phyloP scores from a whole-genome alignment of 2,888 invertebrate species.

The Dynastes hyllus region DNA sequence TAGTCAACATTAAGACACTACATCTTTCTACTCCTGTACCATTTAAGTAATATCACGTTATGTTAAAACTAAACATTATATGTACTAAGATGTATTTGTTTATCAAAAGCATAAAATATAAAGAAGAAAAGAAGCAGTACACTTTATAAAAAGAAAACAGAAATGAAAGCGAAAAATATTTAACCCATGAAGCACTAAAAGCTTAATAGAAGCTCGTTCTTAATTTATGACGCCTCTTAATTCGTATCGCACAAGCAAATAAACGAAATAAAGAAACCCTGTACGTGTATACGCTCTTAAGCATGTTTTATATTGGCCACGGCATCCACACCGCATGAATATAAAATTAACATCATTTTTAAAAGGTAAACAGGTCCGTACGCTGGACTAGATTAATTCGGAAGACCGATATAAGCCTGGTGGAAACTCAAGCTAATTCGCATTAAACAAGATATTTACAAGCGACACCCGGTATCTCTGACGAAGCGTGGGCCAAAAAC shows the following conservation, averaged over 20 bases:
- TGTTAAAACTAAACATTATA: no score
- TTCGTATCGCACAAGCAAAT: slow-evolving; percentile 32
- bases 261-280: slow-evolving; percentile 29
- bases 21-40: no score
- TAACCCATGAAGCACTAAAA: not conserved
- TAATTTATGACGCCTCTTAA: slow-evolving; percentile 2
- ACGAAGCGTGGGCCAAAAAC: slow-evolving; percentile 64
- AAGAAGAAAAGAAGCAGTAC: no score
- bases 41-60: no score
- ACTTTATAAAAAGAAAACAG: not conserved
- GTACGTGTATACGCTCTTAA: slow-evolving; percentile 7
- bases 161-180: not conserved
- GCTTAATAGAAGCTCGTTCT: not conserved
- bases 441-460: slow-evolving; percentile 64
- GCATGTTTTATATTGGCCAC: slow-evolving; percentile 23
- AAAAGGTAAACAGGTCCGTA: slow-evolving; percentile 38
- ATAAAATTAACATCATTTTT: slow-evolving; percentile 46
- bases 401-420: slow-evolving; percentile 50
- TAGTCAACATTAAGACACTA: no score
- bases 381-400: slow-evolving; percentile 39
- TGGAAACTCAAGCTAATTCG: slow-evolving; percentile 53
- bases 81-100: no score
- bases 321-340: slow-evolving; percentile 18
- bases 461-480: slow-evolving; percentile 63
- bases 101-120: no score